Base-by-base conservation (phyloP, 2,797 vertebrate species). In the Halcyon leucocephala region DNA sequence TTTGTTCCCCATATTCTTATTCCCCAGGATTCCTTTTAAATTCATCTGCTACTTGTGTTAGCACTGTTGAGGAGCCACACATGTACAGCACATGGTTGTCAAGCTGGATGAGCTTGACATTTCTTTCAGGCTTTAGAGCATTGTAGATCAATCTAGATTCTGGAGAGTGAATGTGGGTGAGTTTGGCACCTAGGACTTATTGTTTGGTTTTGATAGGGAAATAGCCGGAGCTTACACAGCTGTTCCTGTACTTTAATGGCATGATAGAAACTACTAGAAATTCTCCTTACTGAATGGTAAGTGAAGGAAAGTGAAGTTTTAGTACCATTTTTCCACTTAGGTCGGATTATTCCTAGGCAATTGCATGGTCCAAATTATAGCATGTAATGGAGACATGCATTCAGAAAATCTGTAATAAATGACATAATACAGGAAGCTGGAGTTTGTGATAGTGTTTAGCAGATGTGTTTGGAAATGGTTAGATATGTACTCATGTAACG, bases 201-300 rank as follows among this genome's bases (percentile, higher is more conserved):
- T 66, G 26, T 82, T 78, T 81, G 49, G n/a, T 46, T 90, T 91
- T 86, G 42, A 66, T 72, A 57, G 37, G 57, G 49, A 82, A 90
- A 81, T 44, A 57, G 8, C 26, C 66, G 39, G 25, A 62, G 31
- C 19, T 82, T 82, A 48, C 44, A 22, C 15, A 46, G 21, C 12
- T 2, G 0, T 69, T 19, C 14, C 72, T 66, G 20, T 88, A 12
- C 13, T 73, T 81, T 37, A 89, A n/a, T 24, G 28, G 22, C 28
- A 37, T 28, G 22, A 37, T 26, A 76, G 69, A 70, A 83, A 48
- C 41, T 57, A 57, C 57, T 69, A 46, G 15, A 86, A 83, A 57
- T 69, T 48, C 24, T 64, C 31, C 83, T 74, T 86, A 42, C 33
- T 81, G 65, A 86, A 41, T 5, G 2, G 24, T 35, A 72, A 82